A percentile compares a stretch with the other conserved stretches of the same genome.
These are phyloP conservation scores for Rhamnusium bicolor DNA, from an alignment of 2,888 invertebrate genomes.

Conservation along the genomic window DNA sequence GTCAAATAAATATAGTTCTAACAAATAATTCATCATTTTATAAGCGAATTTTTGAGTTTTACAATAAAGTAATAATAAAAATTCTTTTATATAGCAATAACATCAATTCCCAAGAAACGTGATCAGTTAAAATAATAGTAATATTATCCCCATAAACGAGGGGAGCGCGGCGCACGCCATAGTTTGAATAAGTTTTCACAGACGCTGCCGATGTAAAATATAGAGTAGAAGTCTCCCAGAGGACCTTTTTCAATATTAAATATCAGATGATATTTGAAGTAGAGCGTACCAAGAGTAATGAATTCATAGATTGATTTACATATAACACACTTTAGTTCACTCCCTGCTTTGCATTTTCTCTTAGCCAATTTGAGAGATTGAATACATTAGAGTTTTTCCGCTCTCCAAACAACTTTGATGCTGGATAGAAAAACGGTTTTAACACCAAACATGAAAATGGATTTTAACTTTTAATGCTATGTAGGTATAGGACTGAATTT, in stretches of 20 bases:
- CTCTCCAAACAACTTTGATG: constrained; percentile 40
- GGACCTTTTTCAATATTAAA: constrained; percentile 51
- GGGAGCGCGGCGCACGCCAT: neutral
- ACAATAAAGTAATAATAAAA: neutral
- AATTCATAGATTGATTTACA: constrained; percentile 54
- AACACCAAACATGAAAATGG: constrained; percentile 41
- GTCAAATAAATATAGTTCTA: neutral
- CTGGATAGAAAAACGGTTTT: constrained; percentile 33
- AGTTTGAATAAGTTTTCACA: constrained; percentile 13
- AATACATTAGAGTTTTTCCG: constrained; percentile 39
- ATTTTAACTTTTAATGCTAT: constrained; percentile 48
- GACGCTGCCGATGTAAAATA: constrained; percentile 20
- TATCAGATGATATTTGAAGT: constrained; percentile 49
- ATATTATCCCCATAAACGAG: constrained; percentile 3
- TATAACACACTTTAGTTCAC: constrained; percentile 50
- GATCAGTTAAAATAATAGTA: constrained; percentile 19
- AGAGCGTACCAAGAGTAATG: constrained; percentile 47
- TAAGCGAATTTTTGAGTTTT: neutral
- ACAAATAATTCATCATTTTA: neutral
- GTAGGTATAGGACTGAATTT: constrained; percentile 26
- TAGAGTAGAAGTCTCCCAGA: constrained; percentile 33
- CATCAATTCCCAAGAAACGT: neutral
- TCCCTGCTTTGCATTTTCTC: constrained; percentile 34
- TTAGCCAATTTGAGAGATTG: constrained; percentile 41
- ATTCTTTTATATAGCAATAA: neutral